Evolutionary conservation across 2,888 invertebrate species (phyloP), one percentile per base, ranked within the genome.

Genomic region (Dryomyza anilis): DNA sequence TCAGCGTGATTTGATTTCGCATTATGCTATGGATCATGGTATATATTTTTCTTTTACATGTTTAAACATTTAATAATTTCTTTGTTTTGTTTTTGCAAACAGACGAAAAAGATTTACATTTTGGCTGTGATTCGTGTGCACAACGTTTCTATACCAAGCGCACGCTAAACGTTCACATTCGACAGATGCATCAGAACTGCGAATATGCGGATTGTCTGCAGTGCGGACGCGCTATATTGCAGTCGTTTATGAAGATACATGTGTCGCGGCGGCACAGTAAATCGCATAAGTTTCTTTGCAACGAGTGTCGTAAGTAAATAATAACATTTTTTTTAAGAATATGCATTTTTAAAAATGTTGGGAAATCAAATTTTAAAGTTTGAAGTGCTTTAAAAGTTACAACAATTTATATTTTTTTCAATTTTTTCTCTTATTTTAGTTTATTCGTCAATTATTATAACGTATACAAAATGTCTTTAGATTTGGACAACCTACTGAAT

Each of bases 271-370:
- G 67, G 16, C 52, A 55, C 16, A 46, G 55, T 6, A 57, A 67
- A 19, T 30, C 59, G 4, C 57, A 66, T 7, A 55, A 64, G 7
- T 72, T 66, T 21, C 62, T 72, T 2, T 73, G 73, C 14, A 63
- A 66, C 36, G 66, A 70, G n/a, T 73, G 73, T 48, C 73, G 73
- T 73, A 71, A 65, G 73, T 66, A 57, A 45, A n/a, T n/a, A n/a
- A n/a, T n/a, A n/a, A n/a, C n/a, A n/a, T n/a, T n/a, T n/a, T n/a
- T n/a, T n/a, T n/a, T n/a, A n/a, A n/a, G n/a, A n/a, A n/a, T n/a
- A n/a, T n/a, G n/a, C n/a, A n/a, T n/a, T n/a, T n/a, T n/a, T n/a
- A n/a, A n/a, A n/a, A n/a, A n/a, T n/a, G n/a, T n/a, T n/a, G n/a
- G n/a, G n/a, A n/a, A n/a, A n/a, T n/a, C n/a, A n/a, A n/a, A n/a